Percentiles rank a stretch among this genome's conserved stretches.
phyloP scores from a whole-genome alignment of 2,888 invertebrate species.

The Microplitis deprimator region DNA sequence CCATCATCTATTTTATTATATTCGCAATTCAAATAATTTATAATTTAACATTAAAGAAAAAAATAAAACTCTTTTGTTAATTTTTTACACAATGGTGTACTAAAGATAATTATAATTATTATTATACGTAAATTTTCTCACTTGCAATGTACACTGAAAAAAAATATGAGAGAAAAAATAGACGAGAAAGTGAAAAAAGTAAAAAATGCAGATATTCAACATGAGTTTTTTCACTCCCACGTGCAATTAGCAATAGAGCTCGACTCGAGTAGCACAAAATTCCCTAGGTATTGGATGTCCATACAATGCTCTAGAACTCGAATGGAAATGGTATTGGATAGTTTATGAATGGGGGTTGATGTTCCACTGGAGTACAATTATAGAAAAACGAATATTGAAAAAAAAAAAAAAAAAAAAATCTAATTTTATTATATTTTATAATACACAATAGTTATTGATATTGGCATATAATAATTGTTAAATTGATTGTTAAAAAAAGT shows the following conservation, averaged over 20 bases:
- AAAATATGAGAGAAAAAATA: slow-evolving; percentile 30
- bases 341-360: slow-evolving; percentile 32
- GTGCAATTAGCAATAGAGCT: slow-evolving; percentile 38
- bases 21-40: not conserved
- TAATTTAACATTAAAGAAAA: not conserved
- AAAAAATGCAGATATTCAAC: slow-evolving; percentile 47
- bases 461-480: not conserved
- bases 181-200: slow-evolving; percentile 33
- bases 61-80: not conserved
- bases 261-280: slow-evolving; percentile 31
- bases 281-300: slow-evolving; percentile 30
- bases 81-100: not conserved
- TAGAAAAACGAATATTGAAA: slow-evolving; percentile 7
- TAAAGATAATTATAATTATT: not conserved
- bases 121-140: not conserved
- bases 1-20: not conserved
- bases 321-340: slow-evolving; percentile 38
- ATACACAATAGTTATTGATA: not conserved
- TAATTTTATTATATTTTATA: not conserved
- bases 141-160: not conserved
- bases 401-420: not conserved
- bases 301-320: slow-evolving; percentile 24
- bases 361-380: slow-evolving; percentile 25
- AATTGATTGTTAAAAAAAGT: not conserved
- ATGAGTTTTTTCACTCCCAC: slow-evolving; percentile 43